Evolutionary conservation across 2,797 vertebrate genomes (phyloP).

Genomic region (Acanthurus leucopareius): DNA sequence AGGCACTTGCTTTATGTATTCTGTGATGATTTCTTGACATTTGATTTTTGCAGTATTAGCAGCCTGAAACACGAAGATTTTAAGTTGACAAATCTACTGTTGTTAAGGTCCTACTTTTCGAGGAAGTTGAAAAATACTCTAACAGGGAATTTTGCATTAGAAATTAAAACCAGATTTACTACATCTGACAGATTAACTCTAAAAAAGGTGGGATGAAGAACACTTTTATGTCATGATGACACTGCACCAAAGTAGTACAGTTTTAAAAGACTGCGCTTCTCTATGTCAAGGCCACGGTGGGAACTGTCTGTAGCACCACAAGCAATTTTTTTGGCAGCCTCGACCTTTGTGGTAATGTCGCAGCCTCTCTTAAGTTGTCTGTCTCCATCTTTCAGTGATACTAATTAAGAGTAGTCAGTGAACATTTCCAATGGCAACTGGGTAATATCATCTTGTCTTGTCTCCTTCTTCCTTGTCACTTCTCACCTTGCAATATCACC

Average conservation of each 20-base stretch:
- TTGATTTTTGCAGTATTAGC: not conserved
- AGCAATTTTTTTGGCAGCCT: conserved; percentile 39
- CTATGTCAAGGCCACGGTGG: conserved; percentile 62
- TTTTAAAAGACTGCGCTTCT: not conserved
- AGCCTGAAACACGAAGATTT: conserved; percentile 2
- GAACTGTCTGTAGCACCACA: conserved; percentile 61
- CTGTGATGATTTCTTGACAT: conserved; percentile 20
- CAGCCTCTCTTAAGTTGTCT: conserved; percentile 36
- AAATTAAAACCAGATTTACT: conserved; percentile 6
- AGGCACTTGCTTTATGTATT: conserved; percentile 16
- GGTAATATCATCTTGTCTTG: conserved; percentile 49
- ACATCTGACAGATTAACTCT: too few species aligned
- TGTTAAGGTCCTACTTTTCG: too few species aligned
- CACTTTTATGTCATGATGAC: not conserved
- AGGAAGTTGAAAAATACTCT: too few species aligned
- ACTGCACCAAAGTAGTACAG: not conserved
- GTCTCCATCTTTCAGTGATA: conserved; percentile 24
- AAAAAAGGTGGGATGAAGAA: not conserved
- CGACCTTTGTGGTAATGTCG: conserved; percentile 27
- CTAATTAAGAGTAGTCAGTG: conserved; percentile 20
- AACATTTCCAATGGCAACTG: conserved; percentile 39
- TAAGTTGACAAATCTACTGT: not conserved
- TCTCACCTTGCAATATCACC: conserved; percentile 32
- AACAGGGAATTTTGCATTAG: not conserved
- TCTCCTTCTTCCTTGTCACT: conserved; percentile 43